phyloP scores from a whole-genome alignment of 30 jellyfish, hydroid and myxozoan species.

The Aurelia sp. region DNA sequence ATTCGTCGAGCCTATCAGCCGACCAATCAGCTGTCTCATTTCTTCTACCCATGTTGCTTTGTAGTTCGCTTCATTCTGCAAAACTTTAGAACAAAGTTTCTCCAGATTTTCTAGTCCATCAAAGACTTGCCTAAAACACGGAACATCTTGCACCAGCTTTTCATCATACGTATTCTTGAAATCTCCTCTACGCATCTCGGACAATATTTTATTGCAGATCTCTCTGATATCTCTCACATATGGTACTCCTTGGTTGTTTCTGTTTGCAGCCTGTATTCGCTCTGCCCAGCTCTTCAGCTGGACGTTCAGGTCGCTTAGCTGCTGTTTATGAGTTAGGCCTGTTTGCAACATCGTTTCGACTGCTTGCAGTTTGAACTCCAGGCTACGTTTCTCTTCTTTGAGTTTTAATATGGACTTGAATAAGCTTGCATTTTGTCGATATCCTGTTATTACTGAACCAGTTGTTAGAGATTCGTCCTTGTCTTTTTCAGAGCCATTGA shows the following conservation, averaged over 20 bases:
- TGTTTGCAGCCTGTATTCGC: constrained; percentile 45
- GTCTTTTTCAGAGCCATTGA: not conserved
- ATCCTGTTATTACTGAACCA: not conserved
- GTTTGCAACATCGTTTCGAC: constrained; percentile 31
- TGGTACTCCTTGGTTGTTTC: constrained; percentile 69
- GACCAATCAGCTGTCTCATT: constrained; percentile 76
- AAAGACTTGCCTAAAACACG: constrained; percentile 40
- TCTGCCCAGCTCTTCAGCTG: constrained; percentile 52
- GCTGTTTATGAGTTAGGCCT: constrained; percentile 20
- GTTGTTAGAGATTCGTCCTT: not conserved
- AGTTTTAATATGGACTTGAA: constrained; percentile 34
- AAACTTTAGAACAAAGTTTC: constrained; percentile 53
- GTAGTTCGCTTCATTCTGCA: constrained; percentile 75
- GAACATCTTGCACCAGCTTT: constrained; percentile 46
- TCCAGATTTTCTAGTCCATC: constrained; percentile 52
- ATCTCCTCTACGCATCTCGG: constrained; percentile 44
- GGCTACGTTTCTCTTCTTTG: constrained; percentile 32
- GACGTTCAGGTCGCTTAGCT: constrained; percentile 22
- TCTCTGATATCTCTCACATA: constrained; percentile 56
- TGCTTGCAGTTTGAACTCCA: constrained; percentile 22
- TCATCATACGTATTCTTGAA: constrained; percentile 33
- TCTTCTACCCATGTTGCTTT: constrained; percentile 81
- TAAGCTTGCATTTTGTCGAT: constrained; percentile 1
- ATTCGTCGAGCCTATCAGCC: constrained; percentile 61
- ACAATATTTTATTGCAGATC: constrained; percentile 57